phyloP scores from a whole-genome alignment of 2,113 vertebrate genomes.

The Cyanoramphus novaezelandiae region DNA sequence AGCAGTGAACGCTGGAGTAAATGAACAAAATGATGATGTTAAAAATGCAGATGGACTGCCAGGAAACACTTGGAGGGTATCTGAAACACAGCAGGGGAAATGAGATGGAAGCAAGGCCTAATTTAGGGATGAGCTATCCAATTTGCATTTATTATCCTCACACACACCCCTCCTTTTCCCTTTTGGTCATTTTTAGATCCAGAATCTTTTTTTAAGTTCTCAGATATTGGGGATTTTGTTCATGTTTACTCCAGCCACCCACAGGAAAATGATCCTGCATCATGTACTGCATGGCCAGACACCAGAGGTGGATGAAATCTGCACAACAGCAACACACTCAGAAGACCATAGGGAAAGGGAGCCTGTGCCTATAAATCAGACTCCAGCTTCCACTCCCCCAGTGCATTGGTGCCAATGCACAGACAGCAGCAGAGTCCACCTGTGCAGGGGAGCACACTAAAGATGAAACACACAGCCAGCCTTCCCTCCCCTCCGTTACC shows the following conservation, averaged over 20 bases:
- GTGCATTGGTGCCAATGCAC: background rate
- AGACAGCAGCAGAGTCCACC: background rate
- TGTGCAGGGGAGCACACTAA: background rate
- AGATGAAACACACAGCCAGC: background rate
- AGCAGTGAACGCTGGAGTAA: conserved; percentile 58
- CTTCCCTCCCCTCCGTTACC: background rate
- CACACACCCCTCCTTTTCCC: background rate
- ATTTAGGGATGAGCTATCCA: background rate
- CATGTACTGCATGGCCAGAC: background rate
- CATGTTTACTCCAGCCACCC: background rate
- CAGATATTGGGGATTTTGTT: background rate
- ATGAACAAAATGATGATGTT: background rate
- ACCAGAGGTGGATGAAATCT: background rate
- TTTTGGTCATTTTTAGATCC: background rate
- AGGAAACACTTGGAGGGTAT: conserved; percentile 1
- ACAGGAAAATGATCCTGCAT: background rate
- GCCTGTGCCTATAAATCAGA: background rate
- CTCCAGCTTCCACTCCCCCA: background rate
- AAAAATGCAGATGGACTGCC: conserved; percentile 50
- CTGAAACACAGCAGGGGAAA: background rate
- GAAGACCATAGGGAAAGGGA: background rate
- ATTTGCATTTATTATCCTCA: background rate
- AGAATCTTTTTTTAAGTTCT: background rate
- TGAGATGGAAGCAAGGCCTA: background rate
- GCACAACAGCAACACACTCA: too few relatives aligned